phyloP scores from a whole-genome alignment of 1,140 invertebrate species.

The Leptinotarsa lineolata region DNA sequence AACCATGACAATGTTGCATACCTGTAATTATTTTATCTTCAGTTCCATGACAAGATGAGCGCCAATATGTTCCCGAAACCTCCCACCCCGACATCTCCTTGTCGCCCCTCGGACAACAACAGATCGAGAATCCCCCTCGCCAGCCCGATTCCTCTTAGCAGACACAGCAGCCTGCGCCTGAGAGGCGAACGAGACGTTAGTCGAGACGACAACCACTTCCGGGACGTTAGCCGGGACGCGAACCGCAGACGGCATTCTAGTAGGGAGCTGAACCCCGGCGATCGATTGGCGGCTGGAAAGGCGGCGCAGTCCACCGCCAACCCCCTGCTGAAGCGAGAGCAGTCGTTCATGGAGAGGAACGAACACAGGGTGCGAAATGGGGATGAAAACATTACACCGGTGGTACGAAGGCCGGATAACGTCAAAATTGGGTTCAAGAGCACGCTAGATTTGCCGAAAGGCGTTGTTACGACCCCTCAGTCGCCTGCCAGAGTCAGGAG shows the following conservation, averaged over 20 bases:
- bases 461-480: constrained; percentile 31
- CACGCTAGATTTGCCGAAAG: constrained; percentile 14
- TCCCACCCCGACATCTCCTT: background rate
- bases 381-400: constrained; percentile 24
- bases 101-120: background rate
- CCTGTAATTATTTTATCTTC: background rate
- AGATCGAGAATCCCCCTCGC: constrained; percentile 45
- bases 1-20: too few species aligned
- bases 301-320: constrained; percentile 35
- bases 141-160: constrained; percentile 57
- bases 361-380: constrained; percentile 33
- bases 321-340: constrained; percentile 47
- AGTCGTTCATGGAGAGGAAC: constrained; percentile 52
- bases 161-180: constrained; percentile 57
- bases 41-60: constrained; percentile 30
- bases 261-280: constrained; percentile 27
- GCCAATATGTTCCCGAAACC: constrained; percentile 34
- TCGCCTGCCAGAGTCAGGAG: constrained; percentile 43
- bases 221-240: background rate
- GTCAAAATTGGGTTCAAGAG: constrained; percentile 35
- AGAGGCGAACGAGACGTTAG: constrained; percentile 48
- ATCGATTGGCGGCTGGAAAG: constrained; percentile 21
- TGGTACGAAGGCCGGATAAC: constrained; percentile 32
- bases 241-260: constrained; percentile 7
- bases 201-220: background rate